Evolutionary conservation across 2,888 invertebrate species (phyloP).

Genomic region (Ichneumon xanthorius): DNA sequence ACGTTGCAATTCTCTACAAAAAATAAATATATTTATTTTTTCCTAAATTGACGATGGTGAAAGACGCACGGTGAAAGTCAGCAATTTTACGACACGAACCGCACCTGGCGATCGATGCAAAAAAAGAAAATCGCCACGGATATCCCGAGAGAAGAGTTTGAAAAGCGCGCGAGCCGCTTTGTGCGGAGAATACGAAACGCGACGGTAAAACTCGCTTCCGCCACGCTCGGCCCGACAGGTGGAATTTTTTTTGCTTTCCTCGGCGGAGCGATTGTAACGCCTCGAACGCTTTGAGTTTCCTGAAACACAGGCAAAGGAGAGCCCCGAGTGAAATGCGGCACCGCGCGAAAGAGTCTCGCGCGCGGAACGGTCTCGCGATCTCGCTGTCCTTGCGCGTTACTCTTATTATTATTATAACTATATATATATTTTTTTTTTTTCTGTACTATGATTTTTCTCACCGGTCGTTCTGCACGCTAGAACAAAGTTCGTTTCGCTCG

Average conservation of each 20-base stretch:
- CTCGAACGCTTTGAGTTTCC: constrained; percentile 51
- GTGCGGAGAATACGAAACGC: constrained; percentile 3
- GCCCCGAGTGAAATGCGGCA: constrained; percentile 47
- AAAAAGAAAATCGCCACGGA: background rate
- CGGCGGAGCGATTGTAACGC: constrained; percentile 34
- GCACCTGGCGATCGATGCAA: background rate
- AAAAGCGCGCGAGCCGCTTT: background rate
- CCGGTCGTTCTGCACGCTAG: constrained; percentile 4
- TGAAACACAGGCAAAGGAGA: constrained; percentile 36
- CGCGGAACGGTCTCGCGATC: constrained; percentile 55
- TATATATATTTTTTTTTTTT: constrained; percentile 23
- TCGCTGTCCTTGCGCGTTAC: constrained; percentile 57
- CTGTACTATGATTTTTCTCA: background rate
- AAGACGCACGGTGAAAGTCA: background rate
- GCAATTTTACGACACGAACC: background rate
- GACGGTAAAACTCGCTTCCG: constrained; percentile 12
- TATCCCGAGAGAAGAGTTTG: background rate
- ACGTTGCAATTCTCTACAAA: background rate
- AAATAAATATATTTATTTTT: background rate
- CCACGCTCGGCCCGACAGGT: constrained; percentile 44
- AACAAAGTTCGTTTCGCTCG: constrained; percentile 27
- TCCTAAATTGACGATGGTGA: background rate
- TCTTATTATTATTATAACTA: constrained; percentile 25
- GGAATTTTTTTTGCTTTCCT: constrained; percentile 42
- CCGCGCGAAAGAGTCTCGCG: constrained; percentile 1